Base-by-base conservation (phyloP, 2,113 vertebrate genomes). In the Albula glossodonta region DNA sequence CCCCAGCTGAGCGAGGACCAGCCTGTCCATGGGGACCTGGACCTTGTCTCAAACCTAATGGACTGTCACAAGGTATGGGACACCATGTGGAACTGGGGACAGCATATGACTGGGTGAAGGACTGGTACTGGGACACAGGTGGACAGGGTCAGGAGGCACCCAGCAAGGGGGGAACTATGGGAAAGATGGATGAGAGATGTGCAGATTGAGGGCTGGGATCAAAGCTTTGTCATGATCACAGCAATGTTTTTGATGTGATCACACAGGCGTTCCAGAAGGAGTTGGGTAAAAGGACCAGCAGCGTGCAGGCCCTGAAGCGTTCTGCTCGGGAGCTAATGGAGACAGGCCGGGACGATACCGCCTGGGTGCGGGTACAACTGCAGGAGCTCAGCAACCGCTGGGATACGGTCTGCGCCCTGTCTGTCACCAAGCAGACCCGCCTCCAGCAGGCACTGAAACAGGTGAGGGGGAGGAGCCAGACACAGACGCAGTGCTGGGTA, bases 1-100 rank as follows among this genome's bases (percentile, higher is more conserved):
- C 98, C 98, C 2, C 98, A 99, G 94, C 87, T 99, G 19, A 96
- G 97, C 0, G 98, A 99, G 89, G 98, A 99, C 88, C 98, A 97
- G 88, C 98, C 97, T 0, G 98, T 99, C 70, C 98, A 99, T 0
- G 98, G 98, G 53, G 98, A 99, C 90, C 94, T 99, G 78, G 98
- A 99, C 85, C 95, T 99, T 25, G 98, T 99, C 89, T 98, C 98
- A 94, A 99, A 99, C 93, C 95, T 99, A 89, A 97, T 99, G 97
- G 98, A 99, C 87, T 96, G 97, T 2, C 98, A 99, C 90, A 99
- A 99, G 97, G 98, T 99, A 86, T 11, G 8, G 53, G 81, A 5
- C 8, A 15, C 57, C 31, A 12, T 41, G 41, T 12, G 12, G 19
- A 5, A 41, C 4, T 0, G 52, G 31, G 13, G 17, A 31, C 13